Evolutionary conservation across 2,113 vertebrate species (phyloP).

Genomic region (Empidonax alnorum): DNA sequence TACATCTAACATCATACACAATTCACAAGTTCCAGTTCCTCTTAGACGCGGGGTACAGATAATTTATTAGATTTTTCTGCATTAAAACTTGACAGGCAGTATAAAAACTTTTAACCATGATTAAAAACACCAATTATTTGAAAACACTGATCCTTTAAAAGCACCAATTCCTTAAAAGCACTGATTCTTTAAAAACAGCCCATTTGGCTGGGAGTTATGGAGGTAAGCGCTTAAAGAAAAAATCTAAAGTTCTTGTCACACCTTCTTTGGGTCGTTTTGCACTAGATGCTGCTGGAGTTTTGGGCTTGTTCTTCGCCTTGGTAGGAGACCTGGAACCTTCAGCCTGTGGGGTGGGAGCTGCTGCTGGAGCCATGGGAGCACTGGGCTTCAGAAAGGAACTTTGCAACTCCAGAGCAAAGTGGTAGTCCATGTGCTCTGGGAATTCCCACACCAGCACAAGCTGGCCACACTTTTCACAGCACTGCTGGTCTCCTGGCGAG

Average conservation of each 20-base stretch:
- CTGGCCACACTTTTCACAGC: conserved; percentile 87
- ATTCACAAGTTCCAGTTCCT: not conserved
- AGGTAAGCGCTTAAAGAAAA: conserved; percentile 85
- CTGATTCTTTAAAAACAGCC: not conserved
- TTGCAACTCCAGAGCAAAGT: conserved; percentile 92
- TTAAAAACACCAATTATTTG: not conserved
- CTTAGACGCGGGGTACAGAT: not conserved
- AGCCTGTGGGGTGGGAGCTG: not conserved
- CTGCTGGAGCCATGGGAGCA: not conserved
- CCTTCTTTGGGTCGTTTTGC: conserved; percentile 78
- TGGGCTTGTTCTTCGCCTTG: conserved; percentile 79
- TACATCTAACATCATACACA: not conserved
- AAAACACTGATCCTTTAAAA: not conserved
- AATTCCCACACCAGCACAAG: conserved; percentile 87
- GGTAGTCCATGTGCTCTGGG: conserved; percentile 93
- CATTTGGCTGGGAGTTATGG: conserved; percentile 36
- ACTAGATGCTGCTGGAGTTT: conserved; percentile 66
- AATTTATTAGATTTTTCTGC: conserved; percentile 14
- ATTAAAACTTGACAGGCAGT: not conserved
- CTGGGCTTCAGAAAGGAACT: conserved; percentile 79
- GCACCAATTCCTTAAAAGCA: not conserved
- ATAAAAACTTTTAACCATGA: not conserved
- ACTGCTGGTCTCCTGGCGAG: conserved; percentile 69
- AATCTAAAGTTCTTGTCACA: conserved; percentile 81
- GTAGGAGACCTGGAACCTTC: conserved; percentile 19